Evolutionary conservation across 1,140 invertebrate species (phyloP), one percentile per base, ranked within the genome.

Genomic region (Pogonomyrmex barbatus): DNA sequence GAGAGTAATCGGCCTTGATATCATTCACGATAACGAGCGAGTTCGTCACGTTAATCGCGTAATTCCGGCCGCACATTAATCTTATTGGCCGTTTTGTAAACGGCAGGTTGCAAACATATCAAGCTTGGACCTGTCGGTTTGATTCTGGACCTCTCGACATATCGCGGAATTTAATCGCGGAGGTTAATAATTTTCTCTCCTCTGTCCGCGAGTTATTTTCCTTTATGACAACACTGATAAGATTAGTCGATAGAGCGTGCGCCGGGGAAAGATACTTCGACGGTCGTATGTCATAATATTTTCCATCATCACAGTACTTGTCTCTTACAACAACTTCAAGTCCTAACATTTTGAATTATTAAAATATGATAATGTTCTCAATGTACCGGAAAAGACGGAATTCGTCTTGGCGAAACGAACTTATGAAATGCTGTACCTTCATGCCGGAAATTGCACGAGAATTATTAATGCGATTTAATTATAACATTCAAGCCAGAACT

Each of bases 141-240:
- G 79, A 73, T 71, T 86, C 50, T 9, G 30, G n/a, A 17, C 14
- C 4, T 14, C 24, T 56, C 75, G 82, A 76, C 56, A 58, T 42
- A 84, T 10, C 45, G 60, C 36, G 76, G 17, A 81, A 81, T 14
- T n/a, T n/a, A n/a, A n/a, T n/a, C n/a, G n/a, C n/a, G n/a, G 63
- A 70, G 63, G 52, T 79, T 86, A 86, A 86, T 86, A 60, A 83
- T 87, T 83, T 62, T 71, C 79, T 54, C 63, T 71, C 17, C 30
- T 70, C 30, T 47, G 47, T 84, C 62, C 50, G 33, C 30, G 68
- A 58, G 24, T 63, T 73, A 63, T 84, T 75, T 84, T 73, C 67
- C 60, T 62, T 87, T 84, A 84, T 54, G 68, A 84, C 36, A 52
- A 73, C 14, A 36, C 39, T 50, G 79, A 87, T 84, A 84, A 87